phyloP scores from a whole-genome alignment of 2,113 vertebrate species.

The Forbesichthys papilliferus region DNA sequence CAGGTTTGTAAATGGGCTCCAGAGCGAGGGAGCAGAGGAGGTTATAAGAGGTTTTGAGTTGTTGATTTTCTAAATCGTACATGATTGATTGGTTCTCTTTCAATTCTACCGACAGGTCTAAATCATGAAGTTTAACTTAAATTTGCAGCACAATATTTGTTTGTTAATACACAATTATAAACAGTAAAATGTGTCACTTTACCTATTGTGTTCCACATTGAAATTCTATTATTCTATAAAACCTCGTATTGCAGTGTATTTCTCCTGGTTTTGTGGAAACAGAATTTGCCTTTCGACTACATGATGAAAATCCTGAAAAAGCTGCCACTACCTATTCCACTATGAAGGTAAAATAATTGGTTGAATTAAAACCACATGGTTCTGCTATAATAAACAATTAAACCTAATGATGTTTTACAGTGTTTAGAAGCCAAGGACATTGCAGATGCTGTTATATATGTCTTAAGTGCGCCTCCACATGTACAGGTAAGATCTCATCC shows the following conservation, averaged over 20 bases:
- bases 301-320: slow-evolving; percentile 78
- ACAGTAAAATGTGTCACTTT: too few relatives aligned
- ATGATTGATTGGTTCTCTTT: too few relatives aligned
- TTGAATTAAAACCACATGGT: background rate
- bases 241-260: slow-evolving; percentile 74
- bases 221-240: background rate
- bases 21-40: too few relatives aligned
- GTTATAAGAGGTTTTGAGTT: too few relatives aligned
- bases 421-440: slow-evolving; percentile 84
- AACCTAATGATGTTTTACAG: slow-evolving; percentile 50
- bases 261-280: slow-evolving; percentile 86
- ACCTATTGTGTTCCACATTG: too few relatives aligned
- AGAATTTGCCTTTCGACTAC: slow-evolving; percentile 81
- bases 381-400: background rate
- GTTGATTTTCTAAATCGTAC: too few relatives aligned
- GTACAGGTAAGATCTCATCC: slow-evolving; percentile 76
- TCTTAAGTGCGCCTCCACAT: slow-evolving; percentile 80
- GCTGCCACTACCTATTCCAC: slow-evolving; percentile 80
- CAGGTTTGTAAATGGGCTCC: too few relatives aligned
- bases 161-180: too few relatives aligned
- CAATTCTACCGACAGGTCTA: too few relatives aligned
- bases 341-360: slow-evolving; percentile 75
- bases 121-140: too few relatives aligned
- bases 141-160: too few relatives aligned
- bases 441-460: slow-evolving; percentile 80